These are phyloP conservation scores for Formica exsecta DNA, from an alignment of 1,140 invertebrate species.

Conservation along the genomic window DNA sequence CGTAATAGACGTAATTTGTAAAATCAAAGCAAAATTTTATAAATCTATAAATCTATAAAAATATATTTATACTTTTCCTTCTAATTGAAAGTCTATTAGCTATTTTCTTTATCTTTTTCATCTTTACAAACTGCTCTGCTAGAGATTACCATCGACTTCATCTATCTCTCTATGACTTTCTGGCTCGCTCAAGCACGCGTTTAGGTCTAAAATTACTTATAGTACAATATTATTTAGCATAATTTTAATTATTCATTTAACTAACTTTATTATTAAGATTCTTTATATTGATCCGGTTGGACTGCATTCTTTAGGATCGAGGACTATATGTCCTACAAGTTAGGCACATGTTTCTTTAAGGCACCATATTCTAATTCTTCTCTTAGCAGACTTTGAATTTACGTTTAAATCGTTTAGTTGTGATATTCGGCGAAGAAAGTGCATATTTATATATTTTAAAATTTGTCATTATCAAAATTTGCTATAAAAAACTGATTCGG, in stretches of 20 bases:
- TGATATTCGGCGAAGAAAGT: not conserved
- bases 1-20: not conserved
- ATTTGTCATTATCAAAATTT: conserved; percentile 21
- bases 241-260: conserved; percentile 36
- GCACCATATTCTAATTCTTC: conserved; percentile 43
- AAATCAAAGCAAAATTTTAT: not conserved
- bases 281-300: conserved; percentile 36
- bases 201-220: conserved; percentile 48
- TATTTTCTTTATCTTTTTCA: not conserved
- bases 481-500: conserved; percentile 43
- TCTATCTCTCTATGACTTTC: conserved; percentile 47
- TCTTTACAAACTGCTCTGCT: conserved; percentile 1
- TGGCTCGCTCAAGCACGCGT: conserved; percentile 52
- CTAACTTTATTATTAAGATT: conserved; percentile 54
- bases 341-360: conserved; percentile 63
- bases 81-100: not conserved
- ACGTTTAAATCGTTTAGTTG: not conserved
- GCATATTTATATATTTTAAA: not conserved
- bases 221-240: conserved; percentile 38
- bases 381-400: conserved; percentile 1
- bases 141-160: conserved; percentile 8
- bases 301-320: conserved; percentile 38
- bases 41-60: not conserved
- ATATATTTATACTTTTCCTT: conserved; percentile 16
- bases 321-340: conserved; percentile 31